Base-by-base conservation (phyloP, 2,888 invertebrate genomes). In the Nomada ferruginata region DNA sequence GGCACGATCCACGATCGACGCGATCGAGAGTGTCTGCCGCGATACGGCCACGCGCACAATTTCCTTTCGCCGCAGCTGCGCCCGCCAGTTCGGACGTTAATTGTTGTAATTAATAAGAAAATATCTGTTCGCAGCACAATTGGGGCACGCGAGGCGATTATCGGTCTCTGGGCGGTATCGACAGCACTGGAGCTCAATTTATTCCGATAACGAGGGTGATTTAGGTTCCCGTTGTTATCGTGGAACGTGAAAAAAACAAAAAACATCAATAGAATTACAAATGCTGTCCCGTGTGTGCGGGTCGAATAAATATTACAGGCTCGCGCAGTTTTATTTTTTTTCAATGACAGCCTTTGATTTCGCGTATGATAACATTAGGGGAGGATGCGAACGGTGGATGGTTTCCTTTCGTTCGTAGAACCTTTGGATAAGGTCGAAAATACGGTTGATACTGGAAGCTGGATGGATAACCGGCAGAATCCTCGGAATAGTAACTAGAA, bases 401-500 rank as follows among this genome's bases (percentile, higher is more conserved):
- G 18, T 23, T 10, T 20, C 70, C 70, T 83, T 84, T 87, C 84
- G 87, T 87, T 87, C 82, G 84, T 66, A 61, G 77, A 84, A 84
- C 79, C 82, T 77, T 82, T 64, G 79, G 64, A 66, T 74, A 59
- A 66, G 75, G 79, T 61, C 55, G 78, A 83, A 78, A 80, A 83
- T 3, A 85, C 83, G 83, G 36, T 66, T 64, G 63, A 60, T 68
- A 42, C 50, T 61, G 50, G 23, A 26, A 1, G 76, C 63, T 57
- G 60, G 78, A 86, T 87, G 89, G 86, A 90, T 90, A 89, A 85
- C 84, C 89, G 76, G 71, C 79, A 44, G 84, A 84, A 88, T 87
- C 85, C 79, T 76, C 70, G 88, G 90, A 89, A 90, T 90, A 89
- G 87, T 82, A 90, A 90, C 86, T 76, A 83, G 85, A 82, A 84